Evolutionary conservation across 1,140 invertebrate species (phyloP), one percentile per base, ranked within the genome.

Genomic region (Tetramorium parvispinum): DNA sequence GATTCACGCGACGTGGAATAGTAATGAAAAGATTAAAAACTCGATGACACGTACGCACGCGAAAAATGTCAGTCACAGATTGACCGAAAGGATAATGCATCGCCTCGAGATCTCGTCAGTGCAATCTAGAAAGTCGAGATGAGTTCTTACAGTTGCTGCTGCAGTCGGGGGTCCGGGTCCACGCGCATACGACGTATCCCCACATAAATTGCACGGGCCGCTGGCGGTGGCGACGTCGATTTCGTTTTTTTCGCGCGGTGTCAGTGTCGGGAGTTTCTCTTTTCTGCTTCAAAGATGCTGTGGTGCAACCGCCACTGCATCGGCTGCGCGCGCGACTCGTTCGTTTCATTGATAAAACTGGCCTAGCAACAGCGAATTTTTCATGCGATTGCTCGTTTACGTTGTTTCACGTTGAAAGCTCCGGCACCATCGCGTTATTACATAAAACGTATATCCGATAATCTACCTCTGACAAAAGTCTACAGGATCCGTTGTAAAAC

Each of bases 231-330:
- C 37, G 40, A 57, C 32, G 59, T 86, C 79, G 46, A 85, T 83
- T 65, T 66, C 79, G 13, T 83, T 65, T 18, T 87, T 87, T 83
- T 85, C 66, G 49, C 57, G 3, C 55, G 79, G 70, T 85, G 70
- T 86, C 57, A 75, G 27, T 71, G 65, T 61, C 57, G 57, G n/a
- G 10, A 6, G 55, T 46, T 27, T 55, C 21, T 66, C 49, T 37
- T 2, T 51, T 24, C 37, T 43, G 16, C 46, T 71, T 3, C 3
- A 40, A 73, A 32, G 51, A 85, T 75, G 40, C 51, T 61, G 65
- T n/a, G n/a, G 43, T 51, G 51, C 73, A 46, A 32, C 32, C 53
- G 21, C 40, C 18, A 18, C 55, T 46, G 61, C 24, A 59, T 24
- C 70, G 46, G 1, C n/a, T 27, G 68, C 32, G 27, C 57, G 27